Percentiles rank a stretch among this genome's conserved stretches.
Conservation (phyloP, 2,113 vertebrate species). For the Catharus fuscescens region DNA sequence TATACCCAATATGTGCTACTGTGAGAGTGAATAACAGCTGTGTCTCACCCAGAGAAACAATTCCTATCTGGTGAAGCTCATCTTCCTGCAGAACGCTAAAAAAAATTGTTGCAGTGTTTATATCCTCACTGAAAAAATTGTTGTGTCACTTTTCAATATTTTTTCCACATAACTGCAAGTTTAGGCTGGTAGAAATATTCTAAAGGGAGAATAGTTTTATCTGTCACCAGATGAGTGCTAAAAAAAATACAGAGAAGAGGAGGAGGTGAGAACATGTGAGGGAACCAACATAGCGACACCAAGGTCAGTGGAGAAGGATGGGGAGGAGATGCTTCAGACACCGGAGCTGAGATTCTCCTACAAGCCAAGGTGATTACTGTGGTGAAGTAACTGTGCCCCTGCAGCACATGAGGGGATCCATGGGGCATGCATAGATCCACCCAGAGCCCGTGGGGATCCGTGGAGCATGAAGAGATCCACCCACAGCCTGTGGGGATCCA, state of each 20-base stretch:
- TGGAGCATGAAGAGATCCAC: too few relatives aligned
- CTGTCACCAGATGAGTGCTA: neutral
- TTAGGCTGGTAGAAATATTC: neutral
- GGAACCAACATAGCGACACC: neutral
- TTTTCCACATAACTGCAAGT: neutral
- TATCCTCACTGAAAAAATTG: neutral
- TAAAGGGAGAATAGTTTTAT: neutral
- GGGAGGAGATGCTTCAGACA: accelerated
- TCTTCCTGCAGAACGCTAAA: neutral
- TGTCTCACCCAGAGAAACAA: neutral
- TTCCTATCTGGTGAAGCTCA: neutral
- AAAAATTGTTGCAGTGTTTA: neutral
- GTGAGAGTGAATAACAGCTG: neutral
- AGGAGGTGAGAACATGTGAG: neutral
- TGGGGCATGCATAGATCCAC: too few relatives aligned
- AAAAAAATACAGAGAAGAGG: neutral
- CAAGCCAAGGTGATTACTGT: accelerated
- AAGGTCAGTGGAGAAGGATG: neutral
- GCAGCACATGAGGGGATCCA: neutral
- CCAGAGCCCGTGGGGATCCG: too few relatives aligned
- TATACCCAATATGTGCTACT: neutral
- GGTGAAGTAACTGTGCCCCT: neutral
- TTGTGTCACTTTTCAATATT: neutral
- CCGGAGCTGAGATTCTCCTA: neutral
- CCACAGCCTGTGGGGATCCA: too few relatives aligned